Percentiles rank a stretch among this genome's conserved stretches.
These are phyloP conservation scores for Tetrapedia diversipes DNA, from an alignment of 2,888 invertebrate genomes.

Conservation along the genomic window DNA sequence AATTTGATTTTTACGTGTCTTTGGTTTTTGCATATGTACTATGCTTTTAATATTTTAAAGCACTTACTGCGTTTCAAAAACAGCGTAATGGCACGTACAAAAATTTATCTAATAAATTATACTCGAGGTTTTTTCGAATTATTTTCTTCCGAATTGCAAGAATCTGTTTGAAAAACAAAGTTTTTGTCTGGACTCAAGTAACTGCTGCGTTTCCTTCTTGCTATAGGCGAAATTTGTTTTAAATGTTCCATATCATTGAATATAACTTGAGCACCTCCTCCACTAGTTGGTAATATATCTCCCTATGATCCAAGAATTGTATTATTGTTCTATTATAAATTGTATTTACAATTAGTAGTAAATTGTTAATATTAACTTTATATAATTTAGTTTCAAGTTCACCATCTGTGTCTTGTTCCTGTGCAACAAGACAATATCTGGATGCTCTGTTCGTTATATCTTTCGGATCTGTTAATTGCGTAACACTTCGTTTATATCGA, in stretches of 20 bases:
- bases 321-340: not conserved
- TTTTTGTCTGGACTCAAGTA: constrained; percentile 43
- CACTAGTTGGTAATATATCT: constrained; percentile 95
- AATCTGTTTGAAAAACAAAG: constrained; percentile 1
- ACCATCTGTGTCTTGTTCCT: constrained; percentile 94
- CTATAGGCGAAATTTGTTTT: constrained; percentile 89
- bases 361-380: constrained; percentile 85
- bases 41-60: constrained; percentile 30
- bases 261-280: constrained; percentile 97
- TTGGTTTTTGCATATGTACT: constrained; percentile 47
- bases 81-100: constrained; percentile 3
- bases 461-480: constrained; percentile 91
- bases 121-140: constrained; percentile 69
- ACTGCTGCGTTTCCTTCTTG: constrained; percentile 69
- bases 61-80: constrained; percentile 1
- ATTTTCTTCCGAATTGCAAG: constrained; percentile 43
- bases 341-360: not conserved
- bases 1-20: constrained; percentile 31
- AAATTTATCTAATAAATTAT: constrained; percentile 29
- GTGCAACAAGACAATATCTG: constrained; percentile 95
- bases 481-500: constrained; percentile 91
- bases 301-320: constrained; percentile 84
- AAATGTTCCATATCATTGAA: constrained; percentile 96
- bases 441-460: constrained; percentile 83
- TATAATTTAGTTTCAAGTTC: constrained; percentile 95